Base-by-base conservation (phyloP, 2,888 invertebrate genomes). In the Melieria picta region DNA sequence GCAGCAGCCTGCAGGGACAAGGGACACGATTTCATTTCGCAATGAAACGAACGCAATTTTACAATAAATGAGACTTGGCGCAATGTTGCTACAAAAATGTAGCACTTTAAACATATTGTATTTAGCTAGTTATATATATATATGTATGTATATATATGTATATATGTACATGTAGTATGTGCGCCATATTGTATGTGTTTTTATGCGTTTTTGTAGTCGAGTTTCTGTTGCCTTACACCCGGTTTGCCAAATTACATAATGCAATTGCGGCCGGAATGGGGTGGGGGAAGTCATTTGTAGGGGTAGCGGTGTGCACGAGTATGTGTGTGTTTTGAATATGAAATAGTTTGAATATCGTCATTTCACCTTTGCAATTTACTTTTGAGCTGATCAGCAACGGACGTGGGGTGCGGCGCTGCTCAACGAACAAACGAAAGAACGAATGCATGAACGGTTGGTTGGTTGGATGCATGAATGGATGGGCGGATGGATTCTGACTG, bases 271-370 rank as follows among this genome's bases (percentile, higher is more conserved):
- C 13, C 64, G 45, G 42, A 52, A 11, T 52, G 64, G 30, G 30
- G 30, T 1, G 1, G 42, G 57, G 57, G 16, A 57, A 57, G 57
- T 16, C 55, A 55, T 55, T 55, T 55, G 16, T 55, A 13, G n/a
- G n/a, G n/a, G n/a, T 13, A 55, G n/a, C n/a, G 16, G 7, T 5
- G 7, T 55, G 3, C n/a, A 11, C 7, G 3, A 55, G 5, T 55
- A 16, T 5, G 30, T 60, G 56, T 70, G 72, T 73, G 69, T 48
- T 69, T 64, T 69, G 74, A 72, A 72, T 72, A 63, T 66, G 62
- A 69, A 74, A 65, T 66, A 71, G 70, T 73, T 71, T 71, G 48
- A 52, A 64, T 64, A 64, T 52, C 64, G 50, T 58, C 5, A 13
- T 47, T 55, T 47, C 30, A 71, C 68, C 73, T 73, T 65, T 57